Conservation (phyloP, 2,888 invertebrate species). For the Tanytarsus gracilentus region DNA sequence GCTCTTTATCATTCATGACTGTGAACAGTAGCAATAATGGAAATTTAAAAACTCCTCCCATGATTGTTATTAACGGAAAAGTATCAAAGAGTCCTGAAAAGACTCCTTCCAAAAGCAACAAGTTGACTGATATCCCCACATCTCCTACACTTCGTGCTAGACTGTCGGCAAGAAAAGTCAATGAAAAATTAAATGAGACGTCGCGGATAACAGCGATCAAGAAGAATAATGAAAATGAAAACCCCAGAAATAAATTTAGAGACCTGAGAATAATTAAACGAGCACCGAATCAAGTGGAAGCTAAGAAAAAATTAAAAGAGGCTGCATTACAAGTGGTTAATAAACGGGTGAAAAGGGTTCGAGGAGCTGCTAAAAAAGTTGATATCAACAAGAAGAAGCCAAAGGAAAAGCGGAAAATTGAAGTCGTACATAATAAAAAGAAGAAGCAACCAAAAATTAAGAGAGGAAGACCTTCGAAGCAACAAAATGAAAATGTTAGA, state of each 20-base stretch:
- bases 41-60: conserved; percentile 1
- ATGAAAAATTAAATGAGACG: no score
- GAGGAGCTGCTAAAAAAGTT: not conserved
- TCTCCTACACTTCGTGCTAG: no score
- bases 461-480: no score
- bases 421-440: no score
- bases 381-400: not conserved
- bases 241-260: not conserved
- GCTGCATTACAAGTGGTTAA: not conserved
- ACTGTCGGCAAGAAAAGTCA: no score
- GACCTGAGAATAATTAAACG: not conserved
- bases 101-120: not conserved
- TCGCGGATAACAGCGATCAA: not conserved
- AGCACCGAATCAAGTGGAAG: not conserved
- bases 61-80: conserved; percentile 15
- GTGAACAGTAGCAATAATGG: not conserved
- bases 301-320: not conserved
- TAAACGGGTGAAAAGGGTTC: not conserved
- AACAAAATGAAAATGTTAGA: no score
- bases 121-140: no score
- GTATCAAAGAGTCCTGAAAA: not conserved
- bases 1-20: not conserved
- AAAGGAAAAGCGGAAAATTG: not conserved
- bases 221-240: not conserved
- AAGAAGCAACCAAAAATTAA: no score